Evolutionary conservation across 2,797 vertebrate genomes (phyloP).

Genomic region (Dryobates pubescens): DNA sequence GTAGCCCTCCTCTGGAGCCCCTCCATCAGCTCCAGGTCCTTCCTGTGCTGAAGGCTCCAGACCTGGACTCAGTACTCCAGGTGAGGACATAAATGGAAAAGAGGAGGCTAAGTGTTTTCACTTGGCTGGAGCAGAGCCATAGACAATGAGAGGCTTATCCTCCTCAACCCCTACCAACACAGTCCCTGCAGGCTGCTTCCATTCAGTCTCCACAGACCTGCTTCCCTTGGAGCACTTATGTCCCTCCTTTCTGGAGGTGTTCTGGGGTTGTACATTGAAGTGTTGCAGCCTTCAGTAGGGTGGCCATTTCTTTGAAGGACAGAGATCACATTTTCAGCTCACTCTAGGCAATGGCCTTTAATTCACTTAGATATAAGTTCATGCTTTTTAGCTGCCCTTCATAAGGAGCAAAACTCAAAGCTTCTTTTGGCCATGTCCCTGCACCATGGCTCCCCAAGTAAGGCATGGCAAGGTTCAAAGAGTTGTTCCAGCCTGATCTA

Average conservation of each 20-base stretch:
- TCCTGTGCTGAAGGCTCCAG: too few relatives aligned
- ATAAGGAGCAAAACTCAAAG: not conserved
- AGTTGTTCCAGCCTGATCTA: not conserved
- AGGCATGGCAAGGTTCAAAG: not conserved
- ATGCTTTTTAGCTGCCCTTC: not conserved
- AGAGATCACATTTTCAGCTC: not conserved
- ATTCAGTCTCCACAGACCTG: not conserved
- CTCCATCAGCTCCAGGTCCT: too few relatives aligned
- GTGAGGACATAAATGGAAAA: not conserved
- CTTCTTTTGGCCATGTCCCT: not conserved
- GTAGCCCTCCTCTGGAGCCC: too few relatives aligned
- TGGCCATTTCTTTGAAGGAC: not conserved
- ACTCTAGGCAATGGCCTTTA: not conserved
- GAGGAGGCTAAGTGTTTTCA: not conserved
- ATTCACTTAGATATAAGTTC: not conserved
- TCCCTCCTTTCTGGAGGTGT: not conserved
- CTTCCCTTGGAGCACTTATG: fast-evolving
- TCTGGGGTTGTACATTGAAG: not conserved
- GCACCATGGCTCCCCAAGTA: not conserved
- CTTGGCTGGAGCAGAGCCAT: not conserved
- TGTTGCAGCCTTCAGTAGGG: not conserved
- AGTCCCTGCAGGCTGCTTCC: not conserved
- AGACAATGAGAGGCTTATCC: not conserved
- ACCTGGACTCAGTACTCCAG: too few relatives aligned
- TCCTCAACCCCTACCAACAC: not conserved